Evolutionary conservation across 2,113 vertebrate genomes (phyloP).

Genomic region (Oxygymnocypris stewartii): DNA sequence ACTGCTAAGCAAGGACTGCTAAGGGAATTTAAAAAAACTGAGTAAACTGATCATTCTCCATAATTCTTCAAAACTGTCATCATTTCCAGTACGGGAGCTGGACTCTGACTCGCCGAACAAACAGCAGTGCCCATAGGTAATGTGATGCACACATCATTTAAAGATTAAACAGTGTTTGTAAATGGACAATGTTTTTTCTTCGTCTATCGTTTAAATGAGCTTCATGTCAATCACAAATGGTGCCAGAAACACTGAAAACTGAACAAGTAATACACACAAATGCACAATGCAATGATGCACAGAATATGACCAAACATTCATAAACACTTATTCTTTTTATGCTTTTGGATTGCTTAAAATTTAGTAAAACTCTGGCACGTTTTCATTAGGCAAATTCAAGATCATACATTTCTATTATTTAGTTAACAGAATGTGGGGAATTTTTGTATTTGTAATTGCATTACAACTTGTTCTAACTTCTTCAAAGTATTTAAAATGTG

Average conservation of each 20-base stretch:
- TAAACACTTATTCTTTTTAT: background rate
- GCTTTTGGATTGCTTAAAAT: background rate
- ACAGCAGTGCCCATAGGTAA: constrained; percentile 27
- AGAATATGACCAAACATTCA: background rate
- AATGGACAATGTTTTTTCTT: background rate
- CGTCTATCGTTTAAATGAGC: background rate
- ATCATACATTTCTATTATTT: background rate
- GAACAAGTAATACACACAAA: background rate
- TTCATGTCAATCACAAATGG: background rate
- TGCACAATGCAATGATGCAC: background rate
- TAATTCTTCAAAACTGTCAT: background rate
- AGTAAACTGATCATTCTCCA: background rate
- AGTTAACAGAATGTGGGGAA: background rate
- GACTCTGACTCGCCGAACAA: background rate
- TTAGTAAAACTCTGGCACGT: background rate
- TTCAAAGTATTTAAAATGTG: too few species aligned
- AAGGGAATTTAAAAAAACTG: background rate
- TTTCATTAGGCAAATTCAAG: background rate
- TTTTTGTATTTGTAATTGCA: background rate
- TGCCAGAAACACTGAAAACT: background rate
- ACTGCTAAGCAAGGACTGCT: background rate
- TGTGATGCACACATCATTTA: background rate
- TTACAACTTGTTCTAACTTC: background rate
- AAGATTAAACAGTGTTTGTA: background rate
- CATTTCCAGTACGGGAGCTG: constrained; percentile 3